Base-by-base conservation (phyloP, 2,888 invertebrate species). In the Spodoptera littoralis region DNA sequence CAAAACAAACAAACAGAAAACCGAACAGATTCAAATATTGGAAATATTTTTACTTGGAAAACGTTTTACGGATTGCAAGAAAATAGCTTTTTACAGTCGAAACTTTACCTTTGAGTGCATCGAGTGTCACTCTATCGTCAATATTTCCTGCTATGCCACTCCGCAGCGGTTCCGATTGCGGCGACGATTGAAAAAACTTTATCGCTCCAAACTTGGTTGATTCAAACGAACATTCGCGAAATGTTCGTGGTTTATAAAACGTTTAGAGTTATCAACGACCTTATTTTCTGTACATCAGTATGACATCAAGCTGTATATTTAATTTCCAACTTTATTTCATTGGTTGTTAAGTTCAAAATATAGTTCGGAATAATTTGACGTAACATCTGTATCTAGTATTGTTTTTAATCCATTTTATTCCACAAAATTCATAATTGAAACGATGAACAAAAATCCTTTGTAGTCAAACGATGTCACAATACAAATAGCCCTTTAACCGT, bases 71-170 rank as follows among this genome's bases (percentile, higher is more conserved):
- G 80, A 70, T 77, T 62, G 82, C 79, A 81, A 80, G 82, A 84
- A 86, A 84, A 84, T 86, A 75, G 76, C 84, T 81, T 88, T 88
- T 87, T 86, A 81, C 79, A 77, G 82, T 81, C 73, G 65, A 58
- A 86, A 88, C 83, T 88, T 88, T 79, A 73, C 74, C 81, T 79
- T 78, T 74, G 79, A 85, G 76, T 77, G 82, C 78, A 70, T 78
- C 63, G 79, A 86, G 82, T 83, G 85, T 85, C 88, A 85, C 82
- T 87, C 83, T 79, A 82, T 79, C 76, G 84, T 83, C 79, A 82
- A 85, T 83, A 81, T 81, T 81, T 84, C 81, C 70, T 51, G 63
- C 77, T 76, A 81, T 83, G 81, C 79, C 81, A 81, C 78, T 83
- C 70, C 64, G 78, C n/a, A 64, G 76, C 63, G 73, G 72, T 74